These are phyloP conservation scores for Drosophila kikkawai DNA, from an alignment of 1,140 invertebrate genomes.

Conservation along the genomic window DNA sequence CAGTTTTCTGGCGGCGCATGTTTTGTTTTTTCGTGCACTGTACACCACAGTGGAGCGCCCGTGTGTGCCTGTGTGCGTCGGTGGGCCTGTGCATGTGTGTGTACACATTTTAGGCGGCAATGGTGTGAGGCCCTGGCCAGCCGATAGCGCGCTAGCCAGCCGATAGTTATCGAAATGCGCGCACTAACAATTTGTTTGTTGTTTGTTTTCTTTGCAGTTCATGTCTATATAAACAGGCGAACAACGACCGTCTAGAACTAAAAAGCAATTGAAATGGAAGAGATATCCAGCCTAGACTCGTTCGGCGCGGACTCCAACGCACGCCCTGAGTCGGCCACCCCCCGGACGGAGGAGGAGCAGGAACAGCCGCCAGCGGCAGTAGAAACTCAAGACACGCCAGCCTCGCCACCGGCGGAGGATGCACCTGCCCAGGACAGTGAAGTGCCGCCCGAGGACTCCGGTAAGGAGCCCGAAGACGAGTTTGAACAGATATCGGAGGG, in stretches of 20 bases:
- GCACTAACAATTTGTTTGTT: constrained; percentile 49
- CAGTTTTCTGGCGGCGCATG: constrained; percentile 68
- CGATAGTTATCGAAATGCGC: constrained; percentile 50
- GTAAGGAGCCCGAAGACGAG: constrained; percentile 59
- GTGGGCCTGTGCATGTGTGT: constrained; percentile 64
- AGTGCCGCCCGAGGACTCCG: background rate
- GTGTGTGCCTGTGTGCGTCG: constrained; percentile 51
- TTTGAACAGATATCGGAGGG: constrained; percentile 81
- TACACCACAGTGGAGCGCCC: constrained; percentile 65
- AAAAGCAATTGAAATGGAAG: constrained; percentile 61
- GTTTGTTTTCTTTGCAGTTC: constrained; percentile 70
- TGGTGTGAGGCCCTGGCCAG: constrained; percentile 70
- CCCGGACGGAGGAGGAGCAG: constrained; percentile 60
- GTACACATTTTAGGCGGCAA: constrained; percentile 78
- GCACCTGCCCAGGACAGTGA: constrained; percentile 21
- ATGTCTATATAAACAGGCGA: constrained; percentile 63
- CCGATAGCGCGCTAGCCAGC: constrained; percentile 46
- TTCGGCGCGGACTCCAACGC: constrained; percentile 73
- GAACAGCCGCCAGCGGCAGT: constrained; percentile 17
- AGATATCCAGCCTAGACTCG: constrained; percentile 81
- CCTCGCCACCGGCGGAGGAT: constrained; percentile 63
- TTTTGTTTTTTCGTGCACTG: constrained; percentile 82
- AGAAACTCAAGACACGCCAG: constrained; percentile 49
- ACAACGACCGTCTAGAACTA: constrained; percentile 23
- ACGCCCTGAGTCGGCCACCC: constrained; percentile 62